Conservation (phyloP, 2,888 invertebrate genomes). For the Plagodis dolabraria region DNA sequence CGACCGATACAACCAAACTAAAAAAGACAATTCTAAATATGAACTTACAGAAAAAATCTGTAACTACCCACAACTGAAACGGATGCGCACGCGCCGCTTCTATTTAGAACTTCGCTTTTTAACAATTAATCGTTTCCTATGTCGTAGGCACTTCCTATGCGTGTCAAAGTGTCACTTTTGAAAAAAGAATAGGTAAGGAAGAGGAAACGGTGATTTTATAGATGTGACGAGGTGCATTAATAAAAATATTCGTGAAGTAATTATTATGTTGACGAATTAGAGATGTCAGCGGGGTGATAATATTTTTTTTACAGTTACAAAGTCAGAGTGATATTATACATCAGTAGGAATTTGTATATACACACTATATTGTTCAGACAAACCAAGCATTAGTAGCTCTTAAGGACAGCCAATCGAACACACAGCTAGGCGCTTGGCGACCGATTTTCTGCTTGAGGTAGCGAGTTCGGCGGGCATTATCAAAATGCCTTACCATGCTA, state of each 20-base stretch:
- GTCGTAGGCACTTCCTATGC: conserved; percentile 46
- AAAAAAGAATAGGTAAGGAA: conserved; percentile 41
- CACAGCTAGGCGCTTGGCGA: no score
- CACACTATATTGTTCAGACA: no score
- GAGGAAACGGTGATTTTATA: conserved; percentile 51
- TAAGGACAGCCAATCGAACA: no score
- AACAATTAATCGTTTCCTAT: conserved; percentile 73
- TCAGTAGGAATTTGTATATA: no score
- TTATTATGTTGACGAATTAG: background rate
- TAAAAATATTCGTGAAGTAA: conserved; percentile 10
- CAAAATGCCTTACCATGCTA: no score
- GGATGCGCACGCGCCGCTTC: conserved; percentile 60
- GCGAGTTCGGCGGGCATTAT: no score
- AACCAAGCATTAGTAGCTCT: no score
- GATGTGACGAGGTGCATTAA: conserved; percentile 30
- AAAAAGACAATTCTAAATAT: conserved; percentile 55
- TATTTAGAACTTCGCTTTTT: conserved; percentile 59
- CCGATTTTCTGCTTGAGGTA: no score
- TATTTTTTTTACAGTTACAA: background rate
- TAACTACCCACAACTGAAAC: conserved; percentile 41
- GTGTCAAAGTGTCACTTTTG: conserved; percentile 41
- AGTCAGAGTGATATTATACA: no score
- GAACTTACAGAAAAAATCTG: conserved; percentile 51
- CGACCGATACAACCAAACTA: conserved; percentile 45
- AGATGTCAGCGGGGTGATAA: background rate